Base-by-base conservation (phyloP, 2,888 invertebrate species). In the Ornithoptera alexandrae region DNA sequence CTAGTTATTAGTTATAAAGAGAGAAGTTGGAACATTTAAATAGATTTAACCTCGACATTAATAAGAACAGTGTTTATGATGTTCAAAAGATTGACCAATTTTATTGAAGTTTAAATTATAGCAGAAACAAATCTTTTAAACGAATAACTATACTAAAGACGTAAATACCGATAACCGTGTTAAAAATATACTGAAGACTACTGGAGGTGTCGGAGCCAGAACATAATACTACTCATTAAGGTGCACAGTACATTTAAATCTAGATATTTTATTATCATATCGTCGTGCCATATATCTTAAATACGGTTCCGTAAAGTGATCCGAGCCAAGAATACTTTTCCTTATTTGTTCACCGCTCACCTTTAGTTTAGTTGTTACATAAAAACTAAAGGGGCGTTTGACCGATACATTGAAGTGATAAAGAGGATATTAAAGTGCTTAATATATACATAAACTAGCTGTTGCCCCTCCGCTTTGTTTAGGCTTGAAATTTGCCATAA, bases 281-380 rank as follows among this genome's bases (percentile, higher is more conserved):
- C 36, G 18, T 42, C 56, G 18, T 57, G 36, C 57, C 57, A 50
- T 69, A 65, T 62, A 57, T 61, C 56, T 56, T 65, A 46, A 42
- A 69, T 53, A 50, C 36, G 12, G 62, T 69, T 69, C 69, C 69
- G 69, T 69, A 62, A 69, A 62, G 50, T 18, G 66, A 61, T 62
- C 57, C 18, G 46, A 56, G 68, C 53, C 61, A 62, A 65, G 57
- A 20, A 36, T 53, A 61, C 64, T 57, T 65, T 65, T 69, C 69
- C 69, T 69, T 69, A 61, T 69, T 62, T 36, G 61, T 65, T 18
- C 36, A 64, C 56, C 56, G 22, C 42, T 62, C n/a, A 65, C 65
- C 62, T 60, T 68, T 6, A 36, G 24, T 68, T 39, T 58, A 58
- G 20, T 20, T 53, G n/a, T 61, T 53, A 53, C 22, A 53, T 50